phyloP scores from a whole-genome alignment of 2,797 vertebrate genomes.

The Spinibarbus caldwelli region DNA sequence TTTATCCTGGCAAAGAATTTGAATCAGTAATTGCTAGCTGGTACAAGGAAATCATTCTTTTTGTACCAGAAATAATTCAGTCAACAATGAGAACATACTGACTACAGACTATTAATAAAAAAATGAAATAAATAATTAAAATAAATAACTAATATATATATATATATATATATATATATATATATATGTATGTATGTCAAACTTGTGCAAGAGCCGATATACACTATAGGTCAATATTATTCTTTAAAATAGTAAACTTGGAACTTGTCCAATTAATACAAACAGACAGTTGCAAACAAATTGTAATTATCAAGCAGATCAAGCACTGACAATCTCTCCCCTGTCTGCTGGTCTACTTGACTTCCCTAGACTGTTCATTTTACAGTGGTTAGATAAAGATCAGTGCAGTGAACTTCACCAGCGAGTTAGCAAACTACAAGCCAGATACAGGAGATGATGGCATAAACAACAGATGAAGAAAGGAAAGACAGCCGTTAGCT shows the following conservation, averaged over 20 bases:
- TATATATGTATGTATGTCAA: not conserved
- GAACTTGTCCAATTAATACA: not conserved
- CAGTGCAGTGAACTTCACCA: slow-evolving; percentile 15
- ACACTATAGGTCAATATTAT: not conserved
- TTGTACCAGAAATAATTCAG: not conserved
- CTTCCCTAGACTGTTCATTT: slow-evolving; percentile 21
- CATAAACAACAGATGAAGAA: not conserved
- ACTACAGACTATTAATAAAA: not conserved
- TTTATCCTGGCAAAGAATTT: slow-evolving; percentile 24
- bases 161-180: not conserved
- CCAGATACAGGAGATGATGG: not conserved
- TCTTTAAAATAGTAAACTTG: not conserved
- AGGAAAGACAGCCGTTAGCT: not conserved
- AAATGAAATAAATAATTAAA: too few species aligned
- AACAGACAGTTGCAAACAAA: not conserved
- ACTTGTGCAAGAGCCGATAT: not conserved
- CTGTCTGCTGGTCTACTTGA: not conserved
- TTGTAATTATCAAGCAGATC: not conserved
- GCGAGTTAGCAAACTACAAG: not conserved
- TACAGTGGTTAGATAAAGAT: slow-evolving; percentile 31
- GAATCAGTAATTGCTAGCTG: not conserved
- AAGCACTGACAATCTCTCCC: not conserved
- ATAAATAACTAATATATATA: not conserved
- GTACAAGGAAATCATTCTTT: slow-evolving; percentile 1
- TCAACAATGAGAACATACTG: not conserved